phyloP scores from a whole-genome alignment of 2,797 vertebrate genomes.

The Spondyliosoma cantharus region DNA sequence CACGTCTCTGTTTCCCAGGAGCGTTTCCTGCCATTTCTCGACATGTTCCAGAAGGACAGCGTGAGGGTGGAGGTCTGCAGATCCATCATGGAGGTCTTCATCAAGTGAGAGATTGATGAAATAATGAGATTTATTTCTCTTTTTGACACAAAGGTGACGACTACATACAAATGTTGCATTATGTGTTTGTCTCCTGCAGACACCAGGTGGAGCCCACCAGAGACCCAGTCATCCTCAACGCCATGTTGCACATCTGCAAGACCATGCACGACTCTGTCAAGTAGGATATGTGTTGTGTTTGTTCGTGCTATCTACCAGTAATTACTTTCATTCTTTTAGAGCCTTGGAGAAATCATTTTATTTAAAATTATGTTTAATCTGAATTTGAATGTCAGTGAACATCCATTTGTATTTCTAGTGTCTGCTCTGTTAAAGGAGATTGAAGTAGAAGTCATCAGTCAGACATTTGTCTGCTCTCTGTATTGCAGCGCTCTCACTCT shows the following conservation, averaged over 20 bases:
- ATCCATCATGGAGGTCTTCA: constrained; percentile 97
- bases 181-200: constrained; percentile 72
- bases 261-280: constrained; percentile 99
- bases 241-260: constrained; percentile 96
- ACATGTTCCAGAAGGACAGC: constrained; percentile 99
- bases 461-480: constrained; percentile 16
- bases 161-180: background rate
- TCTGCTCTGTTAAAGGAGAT: no score
- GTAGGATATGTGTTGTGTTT: constrained; percentile 80
- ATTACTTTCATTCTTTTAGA: background rate
- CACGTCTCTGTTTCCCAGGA: constrained; percentile 82
- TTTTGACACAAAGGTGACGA: background rate
- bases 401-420: background rate
- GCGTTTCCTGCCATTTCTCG: constrained; percentile 95
- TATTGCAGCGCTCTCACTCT: constrained; percentile 91
- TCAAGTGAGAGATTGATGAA: constrained; percentile 85
- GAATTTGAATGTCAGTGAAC: background rate
- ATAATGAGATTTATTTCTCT: background rate
- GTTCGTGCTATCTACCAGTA: constrained; percentile 3
- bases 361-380: background rate
- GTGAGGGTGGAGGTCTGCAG: constrained; percentile 97
- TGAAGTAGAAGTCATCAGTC: background rate
- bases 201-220: constrained; percentile 93
- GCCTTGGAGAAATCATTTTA: no score
- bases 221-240: constrained; percentile 97